These are phyloP conservation scores for Lipophrys pholis DNA, from an alignment of 2,113 vertebrate species.

Conservation along the genomic window DNA sequence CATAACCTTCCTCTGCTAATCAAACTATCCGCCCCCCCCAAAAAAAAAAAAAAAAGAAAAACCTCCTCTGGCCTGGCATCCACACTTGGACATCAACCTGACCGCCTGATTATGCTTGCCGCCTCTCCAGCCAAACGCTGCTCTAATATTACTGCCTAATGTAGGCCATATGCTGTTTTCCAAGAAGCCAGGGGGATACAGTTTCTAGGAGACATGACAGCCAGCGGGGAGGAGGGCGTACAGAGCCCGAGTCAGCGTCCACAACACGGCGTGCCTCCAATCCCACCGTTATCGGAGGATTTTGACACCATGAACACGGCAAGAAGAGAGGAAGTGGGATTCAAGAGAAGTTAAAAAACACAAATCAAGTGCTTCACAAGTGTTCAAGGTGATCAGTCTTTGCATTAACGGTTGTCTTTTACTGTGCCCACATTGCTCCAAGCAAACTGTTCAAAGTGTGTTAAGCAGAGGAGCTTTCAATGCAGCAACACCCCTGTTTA, in stretches of 20 bases:
- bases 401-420: conserved; percentile 8
- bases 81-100: conserved; percentile 68
- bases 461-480: background rate
- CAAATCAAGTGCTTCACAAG: conserved; percentile 4
- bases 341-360: too few species aligned
- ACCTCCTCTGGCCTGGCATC: conserved; percentile 59
- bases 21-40: conserved; percentile 66
- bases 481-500: background rate
- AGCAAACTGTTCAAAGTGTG: background rate
- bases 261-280: background rate
- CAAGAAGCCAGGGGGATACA: conserved; percentile 52
- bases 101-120: conserved; percentile 72
- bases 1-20: conserved; percentile 61
- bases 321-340: conserved; percentile 15
- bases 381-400: conserved; percentile 31
- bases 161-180: conserved; percentile 62
- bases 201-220: conserved; percentile 62
- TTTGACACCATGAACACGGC: background rate
- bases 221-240: conserved; percentile 31
- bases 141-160: conserved; percentile 70
- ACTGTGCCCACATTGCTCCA: background rate
- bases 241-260: conserved; percentile 43
- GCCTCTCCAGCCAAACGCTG: conserved; percentile 49
- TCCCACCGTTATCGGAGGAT: background rate
- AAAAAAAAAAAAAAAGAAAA: conserved; percentile 22